Evolutionary conservation across 2,888 invertebrate species (phyloP), one percentile per base, ranked within the genome.

Genomic region (Plebejus argus): DNA sequence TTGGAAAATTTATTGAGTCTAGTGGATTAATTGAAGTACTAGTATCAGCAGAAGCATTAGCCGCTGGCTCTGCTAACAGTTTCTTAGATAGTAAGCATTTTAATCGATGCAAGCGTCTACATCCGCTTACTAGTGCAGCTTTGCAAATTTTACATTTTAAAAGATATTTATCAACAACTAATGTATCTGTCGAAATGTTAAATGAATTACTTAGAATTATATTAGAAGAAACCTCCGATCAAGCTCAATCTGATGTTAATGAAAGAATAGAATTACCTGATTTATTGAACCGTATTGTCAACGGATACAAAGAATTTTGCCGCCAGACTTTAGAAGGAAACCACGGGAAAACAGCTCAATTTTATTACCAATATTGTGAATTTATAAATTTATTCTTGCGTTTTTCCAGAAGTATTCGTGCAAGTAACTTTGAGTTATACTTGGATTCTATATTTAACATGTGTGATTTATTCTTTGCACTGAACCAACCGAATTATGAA

Each of bases 41-140:
- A 18, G 53, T 53, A 4, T 4, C 2, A 53, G 53, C 15, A 15
- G 15, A 53, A 53, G 53, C 4, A 8, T 49, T 49, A 53, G 53
- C 53, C 15, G 15, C 4, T 18, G 18, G 53, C 53, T 53, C 53
- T 3, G 4, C 4, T 2, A 53, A 53, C 4, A 53, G 53, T 4
- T 53, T 18, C 18, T 53, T 53, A 3, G 53, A 53, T 4, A 53
- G 87, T 76, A 87, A 87, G 76, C 84, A 87, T 79, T 87, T 86
- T 61, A 88, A 87, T 82, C 83, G 86, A 0, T 86, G 87, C 76
- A 86, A 87, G 79, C 83, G 86, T 0, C 70, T 86, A 71, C 85
- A 87, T 81, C 85, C 86, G 6, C 78, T 87, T 58, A 76, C 79
- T 6, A 39, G 84, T 78, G 81, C 75, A 20, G 85, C 82, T 20